These are phyloP conservation scores for Mormyrus lacerda DNA, from an alignment of 2,113 vertebrate species.

Conservation along the genomic window DNA sequence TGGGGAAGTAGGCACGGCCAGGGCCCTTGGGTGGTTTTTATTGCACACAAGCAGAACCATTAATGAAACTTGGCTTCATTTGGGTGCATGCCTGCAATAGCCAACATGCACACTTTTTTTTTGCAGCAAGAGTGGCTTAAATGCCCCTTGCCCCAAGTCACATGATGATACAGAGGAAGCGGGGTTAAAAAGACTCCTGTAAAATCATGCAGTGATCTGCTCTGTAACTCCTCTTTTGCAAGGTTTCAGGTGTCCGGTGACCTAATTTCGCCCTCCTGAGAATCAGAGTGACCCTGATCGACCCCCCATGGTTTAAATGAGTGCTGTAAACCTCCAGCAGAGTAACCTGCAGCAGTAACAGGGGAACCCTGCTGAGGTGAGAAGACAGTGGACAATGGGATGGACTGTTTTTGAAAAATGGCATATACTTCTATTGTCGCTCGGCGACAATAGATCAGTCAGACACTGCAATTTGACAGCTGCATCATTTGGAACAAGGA, in stretches of 20 bases:
- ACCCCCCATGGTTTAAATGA: constrained; percentile 10
- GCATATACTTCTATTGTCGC: background rate
- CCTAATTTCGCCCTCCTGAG: constrained; percentile 1
- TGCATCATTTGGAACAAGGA: background rate
- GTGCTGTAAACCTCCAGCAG: constrained; percentile 12
- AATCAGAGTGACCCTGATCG: background rate
- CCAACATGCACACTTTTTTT: background rate
- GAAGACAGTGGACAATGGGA: background rate
- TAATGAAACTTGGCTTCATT: background rate
- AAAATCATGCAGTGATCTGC: background rate
- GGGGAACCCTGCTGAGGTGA: constrained; percentile 7
- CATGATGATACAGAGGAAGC: background rate
- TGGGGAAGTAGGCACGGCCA: background rate
- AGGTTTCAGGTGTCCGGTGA: background rate
- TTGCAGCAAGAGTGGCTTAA: background rate
- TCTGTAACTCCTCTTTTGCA: background rate
- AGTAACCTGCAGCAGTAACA: background rate
- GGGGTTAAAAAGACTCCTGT: background rate
- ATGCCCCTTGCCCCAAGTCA: background rate
- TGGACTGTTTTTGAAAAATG: background rate
- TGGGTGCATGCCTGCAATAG: background rate
- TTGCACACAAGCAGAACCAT: background rate
- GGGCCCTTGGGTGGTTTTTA: background rate
- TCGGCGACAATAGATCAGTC: constrained; percentile 3
- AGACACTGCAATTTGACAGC: constrained; percentile 1